Evolutionary conservation across 2,797 vertebrate species (phyloP), one percentile per base, ranked within the genome.

Genomic region (Centropyge bicolor): DNA sequence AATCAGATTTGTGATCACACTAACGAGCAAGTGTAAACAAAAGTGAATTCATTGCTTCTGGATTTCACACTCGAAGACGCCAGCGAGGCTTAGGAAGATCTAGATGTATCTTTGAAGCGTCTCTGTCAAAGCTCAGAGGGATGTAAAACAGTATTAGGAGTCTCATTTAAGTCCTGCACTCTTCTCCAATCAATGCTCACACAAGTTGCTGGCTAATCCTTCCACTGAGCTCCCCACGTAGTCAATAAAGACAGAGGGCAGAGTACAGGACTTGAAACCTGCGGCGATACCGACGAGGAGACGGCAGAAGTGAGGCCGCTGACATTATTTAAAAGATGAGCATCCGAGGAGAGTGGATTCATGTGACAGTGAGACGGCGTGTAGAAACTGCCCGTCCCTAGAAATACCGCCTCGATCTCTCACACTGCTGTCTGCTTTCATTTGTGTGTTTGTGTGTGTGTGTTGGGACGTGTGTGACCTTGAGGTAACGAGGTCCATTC

Each of bases 391-490:
- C 20, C 13, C 27, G 0, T 75, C 70, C 45, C 31, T 40, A 9
- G 52, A 70, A 86, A 81, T 11, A n/a, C 22, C n/a, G 56, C 9
- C 67, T 69, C 38, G 12, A 64, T 78, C 70, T 67, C n/a, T 83
- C 71, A 70, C 66, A 4, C 74, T 31, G 27, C 36, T 72, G 78
- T 82, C 79, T 76, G 3, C 48, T 64, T 76, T 63, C 40, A 57
- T 81, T 61, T 56, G 0, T 63, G 54, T 19, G 55, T 72, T 49
- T 59, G 35, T 63, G 20, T 61, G 11, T 61, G 59, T 22, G 49
- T 67, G 57, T 24, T 61, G 20, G 67, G 66, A n/a, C 41, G 69
- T 76, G 76, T 90, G 74, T 81, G 89, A 88, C 89, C 88, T 91
- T 90, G 89, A 83, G 66, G 57, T 70, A 86, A 72, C 80, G 7